These are phyloP conservation scores for Cryptotis parvus DNA, from an alignment of 2,113 vertebrate genomes.

Conservation along the genomic window DNA sequence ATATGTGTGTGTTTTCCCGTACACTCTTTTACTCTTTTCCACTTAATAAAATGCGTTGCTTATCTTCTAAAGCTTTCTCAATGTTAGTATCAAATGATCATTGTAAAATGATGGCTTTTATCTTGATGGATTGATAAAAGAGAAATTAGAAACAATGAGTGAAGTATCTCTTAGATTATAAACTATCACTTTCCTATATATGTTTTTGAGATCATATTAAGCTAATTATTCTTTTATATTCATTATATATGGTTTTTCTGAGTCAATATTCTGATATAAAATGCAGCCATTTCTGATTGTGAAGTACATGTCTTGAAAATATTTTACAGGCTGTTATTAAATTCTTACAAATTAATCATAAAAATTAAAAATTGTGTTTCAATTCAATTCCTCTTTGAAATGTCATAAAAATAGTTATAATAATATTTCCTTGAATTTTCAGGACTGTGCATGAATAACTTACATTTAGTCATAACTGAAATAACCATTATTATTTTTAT, in stretches of 20 bases:
- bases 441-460: not conserved
- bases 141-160: slow-evolving; percentile 10
- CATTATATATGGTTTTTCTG: slow-evolving; percentile 4
- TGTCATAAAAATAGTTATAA: not conserved
- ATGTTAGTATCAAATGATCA: slow-evolving; percentile 14
- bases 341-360: not conserved
- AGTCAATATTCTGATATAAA: slow-evolving; percentile 41
- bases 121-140: not conserved
- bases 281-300: not conserved
- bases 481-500: not conserved
- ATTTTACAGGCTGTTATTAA: not conserved
- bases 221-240: slow-evolving; percentile 35
- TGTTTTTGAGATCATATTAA: not conserved
- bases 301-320: slow-evolving; percentile 30
- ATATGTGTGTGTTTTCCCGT: slow-evolving; percentile 11
- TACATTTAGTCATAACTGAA: slow-evolving; percentile 12
- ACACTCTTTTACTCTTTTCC: slow-evolving; percentile 60
- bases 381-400: slow-evolving; percentile 51
- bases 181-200: not conserved
- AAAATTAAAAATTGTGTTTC: slow-evolving; percentile 33
- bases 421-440: not conserved
- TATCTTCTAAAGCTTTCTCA: slow-evolving; percentile 39
- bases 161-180: not conserved
- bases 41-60: slow-evolving; percentile 69
- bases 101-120: not conserved